These are phyloP conservation scores for Plestiodon gilberti DNA, from an alignment of 2,113 vertebrate genomes.

Conservation along the genomic window DNA sequence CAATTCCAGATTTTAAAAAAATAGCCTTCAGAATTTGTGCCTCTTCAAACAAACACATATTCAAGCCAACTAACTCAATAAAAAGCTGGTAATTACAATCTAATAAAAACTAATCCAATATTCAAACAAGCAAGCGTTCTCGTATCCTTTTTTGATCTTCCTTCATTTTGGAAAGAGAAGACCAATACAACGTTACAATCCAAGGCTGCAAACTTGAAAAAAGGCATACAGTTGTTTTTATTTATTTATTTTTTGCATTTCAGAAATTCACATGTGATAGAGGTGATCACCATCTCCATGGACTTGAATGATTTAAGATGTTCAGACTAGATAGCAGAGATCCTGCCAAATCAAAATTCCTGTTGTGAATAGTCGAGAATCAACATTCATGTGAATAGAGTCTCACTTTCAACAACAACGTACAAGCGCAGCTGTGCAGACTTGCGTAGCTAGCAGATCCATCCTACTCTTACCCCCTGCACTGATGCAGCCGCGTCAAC, in stretches of 20 bases:
- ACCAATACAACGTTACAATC: background rate
- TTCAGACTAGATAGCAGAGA: background rate
- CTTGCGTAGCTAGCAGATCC: background rate
- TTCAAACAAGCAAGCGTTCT: background rate
- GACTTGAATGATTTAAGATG: background rate
- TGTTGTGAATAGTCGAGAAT: background rate
- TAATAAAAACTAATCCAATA: conserved; percentile 17
- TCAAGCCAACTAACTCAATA: conserved; percentile 7
- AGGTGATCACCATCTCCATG: background rate
- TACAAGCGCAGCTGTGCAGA: background rate
- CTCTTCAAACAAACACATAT: background rate
- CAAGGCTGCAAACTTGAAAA: background rate
- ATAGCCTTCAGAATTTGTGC: background rate
- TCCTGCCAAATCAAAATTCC: background rate
- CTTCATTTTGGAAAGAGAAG: conserved; percentile 7
- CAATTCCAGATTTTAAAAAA: background rate
- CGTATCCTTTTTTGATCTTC: background rate
- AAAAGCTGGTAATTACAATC: conserved; percentile 5
- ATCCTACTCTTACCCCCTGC: too few species aligned
- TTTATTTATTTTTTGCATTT: background rate
- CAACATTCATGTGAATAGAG: background rate
- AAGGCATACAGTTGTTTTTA: background rate
- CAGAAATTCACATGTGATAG: background rate
- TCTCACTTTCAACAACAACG: background rate
- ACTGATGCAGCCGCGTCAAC: too few species aligned